Evolutionary conservation across 1,140 invertebrate genomes (phyloP), one percentile per base, ranked within the genome.

Genomic region (Tyrophagus putrescentiae): DNA sequence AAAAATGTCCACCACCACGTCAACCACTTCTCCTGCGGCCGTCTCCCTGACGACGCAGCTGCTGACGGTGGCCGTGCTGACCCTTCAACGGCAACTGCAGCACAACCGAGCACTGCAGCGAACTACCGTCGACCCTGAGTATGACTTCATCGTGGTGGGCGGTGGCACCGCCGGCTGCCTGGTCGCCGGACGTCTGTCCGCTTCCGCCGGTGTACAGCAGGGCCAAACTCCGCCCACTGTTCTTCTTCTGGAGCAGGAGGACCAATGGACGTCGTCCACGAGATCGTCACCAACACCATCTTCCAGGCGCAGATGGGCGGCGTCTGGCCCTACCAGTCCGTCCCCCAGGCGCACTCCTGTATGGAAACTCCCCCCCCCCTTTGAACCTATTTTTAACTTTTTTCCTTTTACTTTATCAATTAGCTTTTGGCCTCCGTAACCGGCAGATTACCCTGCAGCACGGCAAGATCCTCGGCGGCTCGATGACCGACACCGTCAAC

Each of bases 401-500:
- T n/a, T n/a, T n/a, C n/a, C n/a, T n/a, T n/a, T n/a, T n/a, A n/a
- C n/a, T n/a, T n/a, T n/a, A n/a, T n/a, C n/a, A n/a, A n/a, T n/a
- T n/a, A n/a, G n/a, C n/a, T n/a, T n/a, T n/a, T n/a, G n/a, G n/a
- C n/a, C n/a, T n/a, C n/a, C n/a, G n/a, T n/a, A n/a, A n/a, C n/a
- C n/a, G n/a, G n/a, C n/a, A n/a, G n/a, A n/a, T n/a, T n/a, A n/a
- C n/a, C n/a, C n/a, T n/a, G n/a, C n/a, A n/a, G n/a, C n/a, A n/a
- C n/a, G n/a, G n/a, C n/a, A 83, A 83, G 70, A 82, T 84, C 0
- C 72, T 84, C 7, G 87, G 86, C 1, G 86, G 87, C 1, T 84
- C 80, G 1, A 83, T 81, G 3, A 87, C 94, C 0, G 76, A 97
- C 0, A 98, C 98, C 71, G 95, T 95, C 68, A 98, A 98, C 94